Conservation (phyloP, 2,797 vertebrate genomes). For the Knipowitschia caucasica region DNA sequence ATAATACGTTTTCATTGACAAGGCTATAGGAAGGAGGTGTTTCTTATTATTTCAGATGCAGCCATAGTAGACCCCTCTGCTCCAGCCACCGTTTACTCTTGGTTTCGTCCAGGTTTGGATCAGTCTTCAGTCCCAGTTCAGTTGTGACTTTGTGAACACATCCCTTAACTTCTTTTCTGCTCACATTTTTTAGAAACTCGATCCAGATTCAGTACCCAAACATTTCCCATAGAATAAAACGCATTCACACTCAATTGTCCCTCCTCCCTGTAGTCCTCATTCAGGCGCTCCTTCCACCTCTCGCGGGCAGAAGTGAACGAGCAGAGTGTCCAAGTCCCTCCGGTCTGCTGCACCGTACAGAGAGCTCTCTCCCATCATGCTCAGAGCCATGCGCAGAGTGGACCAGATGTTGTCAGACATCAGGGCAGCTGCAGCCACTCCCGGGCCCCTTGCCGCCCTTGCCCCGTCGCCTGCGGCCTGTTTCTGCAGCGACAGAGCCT, state of each 20-base stretch:
- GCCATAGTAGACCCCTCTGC: too few species aligned
- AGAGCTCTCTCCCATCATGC: constrained; percentile 96
- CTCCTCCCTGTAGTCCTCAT: constrained; percentile 59
- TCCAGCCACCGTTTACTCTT: neutral
- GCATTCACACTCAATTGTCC: constrained; percentile 73
- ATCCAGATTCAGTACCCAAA: constrained; percentile 43
- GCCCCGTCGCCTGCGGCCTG: constrained; percentile 68
- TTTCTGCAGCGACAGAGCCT: constrained; percentile 92
- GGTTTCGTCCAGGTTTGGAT: neutral
- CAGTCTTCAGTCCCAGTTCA: neutral
- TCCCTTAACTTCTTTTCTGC: neutral
- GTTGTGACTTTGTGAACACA: neutral
- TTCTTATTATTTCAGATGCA: too few species aligned
- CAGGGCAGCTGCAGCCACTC: constrained; percentile 79
- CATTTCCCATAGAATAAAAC: constrained; percentile 55
- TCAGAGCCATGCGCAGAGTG: constrained; percentile 95
- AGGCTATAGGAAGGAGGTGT: too few species aligned
- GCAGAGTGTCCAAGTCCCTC: constrained; percentile 85
- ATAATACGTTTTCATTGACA: too few species aligned
- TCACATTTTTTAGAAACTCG: constrained; percentile 4
- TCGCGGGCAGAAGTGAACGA: constrained; percentile 85
- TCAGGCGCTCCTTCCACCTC: constrained; percentile 81
- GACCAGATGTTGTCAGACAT: constrained; percentile 99
- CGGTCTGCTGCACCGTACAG: constrained; percentile 89
- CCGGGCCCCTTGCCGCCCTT: constrained; percentile 78